Evolutionary conservation across 2,797 vertebrate genomes (phyloP).

Genomic region (Notolepis coatsorum): DNA sequence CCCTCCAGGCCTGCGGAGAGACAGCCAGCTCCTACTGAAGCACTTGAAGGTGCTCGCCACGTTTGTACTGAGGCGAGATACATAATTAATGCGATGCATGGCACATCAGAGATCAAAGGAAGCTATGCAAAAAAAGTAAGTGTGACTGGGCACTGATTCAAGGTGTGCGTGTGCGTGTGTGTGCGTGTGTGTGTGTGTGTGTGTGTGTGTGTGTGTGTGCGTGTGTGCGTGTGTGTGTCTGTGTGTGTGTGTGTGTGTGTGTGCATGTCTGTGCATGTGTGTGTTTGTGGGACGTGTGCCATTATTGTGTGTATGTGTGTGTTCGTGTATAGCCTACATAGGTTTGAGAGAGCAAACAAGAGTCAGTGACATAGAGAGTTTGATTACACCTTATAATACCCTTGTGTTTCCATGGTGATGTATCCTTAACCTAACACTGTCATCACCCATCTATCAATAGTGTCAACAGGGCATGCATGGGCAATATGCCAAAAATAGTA

Average conservation of each 20-base stretch:
- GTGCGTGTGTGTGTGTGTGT: slow-evolving; percentile 14
- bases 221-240: not conserved
- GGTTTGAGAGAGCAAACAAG: too few species aligned
- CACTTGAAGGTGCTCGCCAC: slow-evolving; percentile 71
- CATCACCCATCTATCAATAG: too few species aligned
- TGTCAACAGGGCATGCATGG: too few species aligned
- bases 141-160: slow-evolving; percentile 69
- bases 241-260: not conserved
- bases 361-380: too few species aligned
- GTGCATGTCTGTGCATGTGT: slow-evolving; percentile 2
- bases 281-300: too few species aligned
- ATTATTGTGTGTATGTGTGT: too few species aligned
- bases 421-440: not conserved
- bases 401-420: not conserved
- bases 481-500: too few species aligned
- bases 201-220: slow-evolving; percentile 2
- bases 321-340: too few species aligned
- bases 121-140: slow-evolving; percentile 63
- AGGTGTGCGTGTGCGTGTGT: slow-evolving; percentile 44
- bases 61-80: slow-evolving; percentile 68
- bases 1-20: slow-evolving; percentile 68
- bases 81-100: slow-evolving; percentile 83
- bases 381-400: too few species aligned
- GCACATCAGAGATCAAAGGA: slow-evolving; percentile 81
- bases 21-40: slow-evolving; percentile 54